Base-by-base conservation (phyloP, 2,113 vertebrate species). In the Sula dactylatra region DNA sequence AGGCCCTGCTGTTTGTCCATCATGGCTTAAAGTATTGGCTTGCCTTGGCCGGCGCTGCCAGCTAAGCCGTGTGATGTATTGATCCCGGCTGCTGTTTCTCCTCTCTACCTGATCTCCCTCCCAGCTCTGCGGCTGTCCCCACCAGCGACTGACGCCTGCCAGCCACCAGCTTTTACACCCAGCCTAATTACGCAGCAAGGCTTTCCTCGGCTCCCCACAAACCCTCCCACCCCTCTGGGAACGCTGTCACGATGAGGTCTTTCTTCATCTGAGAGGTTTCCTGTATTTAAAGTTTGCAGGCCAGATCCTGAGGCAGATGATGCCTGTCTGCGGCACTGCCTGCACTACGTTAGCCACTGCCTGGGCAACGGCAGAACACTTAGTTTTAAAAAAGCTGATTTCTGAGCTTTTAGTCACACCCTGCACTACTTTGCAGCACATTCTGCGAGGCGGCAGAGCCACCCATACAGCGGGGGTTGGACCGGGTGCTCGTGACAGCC, bases 201-300 rank as follows among this genome's bases (percentile, higher is more conserved):
- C 27, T 61, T 50, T 38, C 47, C 81, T 45, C 2, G 1, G 45
- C 36, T 34, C 11, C 55, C n/a, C n/a, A 16, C 42, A 38, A 49
- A 40, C 44, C 29, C 22, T 3, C 26, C 5, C n/a, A 11, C 12
- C 16, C 42, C 42, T 25, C 65, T 17, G 34, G 18, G 44, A 5
- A 25, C 49, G 15, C n/a, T 18, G 9, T 6, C 29, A 11, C 0
- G 0, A 4, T 0, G 3, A 44, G 20, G 11, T 29, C 25, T 52
- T 49, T 36, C 32, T 81, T 49, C 34, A 7, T 4, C 5, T 31
- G 11, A 49, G 27, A 55, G 22, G 17, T 26, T 45, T 80, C 40
- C 32, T 15, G 2, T 9, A 24, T 13, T 72, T 50, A 17, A 34
- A 16, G 6, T 5, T 31, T 5, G 8, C n/a, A 61, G 40, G 38